These are phyloP conservation scores for Hydrolagus colliei DNA, from an alignment of 2,797 vertebrate species.

Conservation along the genomic window DNA sequence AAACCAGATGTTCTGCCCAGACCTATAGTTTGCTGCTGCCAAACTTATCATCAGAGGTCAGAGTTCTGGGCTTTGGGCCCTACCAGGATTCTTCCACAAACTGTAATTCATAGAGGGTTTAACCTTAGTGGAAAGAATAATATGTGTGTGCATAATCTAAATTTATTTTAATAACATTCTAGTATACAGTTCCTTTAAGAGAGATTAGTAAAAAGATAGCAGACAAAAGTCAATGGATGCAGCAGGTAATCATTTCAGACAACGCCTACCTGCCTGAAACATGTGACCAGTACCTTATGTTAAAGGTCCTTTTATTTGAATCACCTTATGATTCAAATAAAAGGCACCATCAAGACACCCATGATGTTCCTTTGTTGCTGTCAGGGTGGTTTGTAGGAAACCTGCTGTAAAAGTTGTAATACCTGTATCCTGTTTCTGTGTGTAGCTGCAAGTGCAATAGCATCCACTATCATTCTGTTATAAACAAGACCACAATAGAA, in stretches of 20 bases:
- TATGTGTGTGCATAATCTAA: slow-evolving; percentile 73
- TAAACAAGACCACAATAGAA: not conserved
- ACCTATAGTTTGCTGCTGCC: slow-evolving; percentile 67
- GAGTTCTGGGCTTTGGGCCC: slow-evolving; percentile 69
- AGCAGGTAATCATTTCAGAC: slow-evolving; percentile 16
- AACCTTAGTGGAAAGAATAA: slow-evolving; percentile 81
- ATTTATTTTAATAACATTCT: slow-evolving; percentile 54
- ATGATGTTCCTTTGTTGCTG: not conserved
- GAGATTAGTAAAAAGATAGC: slow-evolving; percentile 15
- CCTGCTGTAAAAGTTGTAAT: no score
- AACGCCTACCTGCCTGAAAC: not conserved
- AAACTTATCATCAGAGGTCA: slow-evolving; percentile 77
- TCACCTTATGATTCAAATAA: not conserved
- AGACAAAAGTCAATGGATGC: slow-evolving; percentile 17
- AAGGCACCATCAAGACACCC: not conserved
- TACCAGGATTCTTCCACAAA: slow-evolving; percentile 78
- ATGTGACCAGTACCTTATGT: not conserved
- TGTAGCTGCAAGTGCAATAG: not conserved
- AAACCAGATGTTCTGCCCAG: slow-evolving; percentile 74
- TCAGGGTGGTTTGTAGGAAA: not conserved
- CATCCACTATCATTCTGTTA: not conserved
- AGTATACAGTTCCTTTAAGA: slow-evolving; percentile 16
- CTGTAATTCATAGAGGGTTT: slow-evolving; percentile 74
- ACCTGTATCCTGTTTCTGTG: not conserved
- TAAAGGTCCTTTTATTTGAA: not conserved